Percentiles rank a stretch among this genome's conserved stretches.
phyloP scores from a whole-genome alignment of 53 echinoderm and acorn worm species.

The Henricia sp. region DNA sequence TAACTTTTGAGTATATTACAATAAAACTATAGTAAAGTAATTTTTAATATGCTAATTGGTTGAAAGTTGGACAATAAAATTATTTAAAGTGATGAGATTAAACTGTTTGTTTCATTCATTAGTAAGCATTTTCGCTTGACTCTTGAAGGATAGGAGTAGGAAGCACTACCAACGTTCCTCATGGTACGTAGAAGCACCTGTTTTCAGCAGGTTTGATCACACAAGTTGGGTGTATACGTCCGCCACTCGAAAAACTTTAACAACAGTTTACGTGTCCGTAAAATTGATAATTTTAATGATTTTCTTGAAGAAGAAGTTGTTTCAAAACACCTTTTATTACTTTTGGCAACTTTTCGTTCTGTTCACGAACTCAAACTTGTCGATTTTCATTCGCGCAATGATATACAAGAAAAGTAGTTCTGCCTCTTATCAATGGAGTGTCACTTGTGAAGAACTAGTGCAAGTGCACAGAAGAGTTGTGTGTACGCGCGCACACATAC shows the following conservation, averaged over 20 bases:
- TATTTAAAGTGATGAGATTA: too few relatives aligned
- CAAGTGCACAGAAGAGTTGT: not conserved
- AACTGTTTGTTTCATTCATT: too few relatives aligned
- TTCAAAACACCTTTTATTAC: not conserved
- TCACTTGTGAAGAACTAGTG: not conserved
- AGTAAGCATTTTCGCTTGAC: too few relatives aligned
- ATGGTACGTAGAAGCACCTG: too few relatives aligned
- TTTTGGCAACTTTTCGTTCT: not conserved
- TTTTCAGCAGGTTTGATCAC: too few relatives aligned
- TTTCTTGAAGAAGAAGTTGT: not conserved
- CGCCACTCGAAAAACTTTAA: not conserved
- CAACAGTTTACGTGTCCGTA: not conserved
- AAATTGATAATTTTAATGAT: not conserved
- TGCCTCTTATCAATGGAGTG: not conserved
- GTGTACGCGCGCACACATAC: not conserved
- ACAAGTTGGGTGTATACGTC: not conserved
- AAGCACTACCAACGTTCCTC: too few relatives aligned
- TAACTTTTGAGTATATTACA: too few relatives aligned
- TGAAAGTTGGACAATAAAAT: too few relatives aligned
- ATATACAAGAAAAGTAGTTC: conserved; percentile 52
- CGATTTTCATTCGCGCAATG: conserved; percentile 2
- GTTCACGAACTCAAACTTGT: not conserved
- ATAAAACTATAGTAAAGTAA: too few relatives aligned
- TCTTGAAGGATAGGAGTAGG: too few relatives aligned
- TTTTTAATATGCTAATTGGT: too few relatives aligned